Conservation (phyloP, 2,888 invertebrate species). For the Oscheius sp. region DNA sequence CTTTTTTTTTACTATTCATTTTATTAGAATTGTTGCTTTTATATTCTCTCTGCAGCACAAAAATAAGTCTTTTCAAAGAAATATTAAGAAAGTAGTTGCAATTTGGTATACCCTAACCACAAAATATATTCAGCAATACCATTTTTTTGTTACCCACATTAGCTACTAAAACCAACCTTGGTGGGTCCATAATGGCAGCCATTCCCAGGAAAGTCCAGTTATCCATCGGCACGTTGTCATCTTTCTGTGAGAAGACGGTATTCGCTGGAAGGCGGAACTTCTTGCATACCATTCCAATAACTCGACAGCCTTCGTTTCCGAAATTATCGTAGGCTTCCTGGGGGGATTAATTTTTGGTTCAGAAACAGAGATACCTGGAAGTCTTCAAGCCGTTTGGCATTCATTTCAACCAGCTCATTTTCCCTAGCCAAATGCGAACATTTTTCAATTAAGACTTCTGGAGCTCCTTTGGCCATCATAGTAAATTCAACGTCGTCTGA, state of each 20-base stretch:
- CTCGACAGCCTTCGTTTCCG: constrained; percentile 61
- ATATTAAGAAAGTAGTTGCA: too few species aligned
- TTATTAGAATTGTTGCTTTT: not conserved
- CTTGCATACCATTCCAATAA: constrained; percentile 60
- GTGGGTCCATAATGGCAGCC: constrained; percentile 63
- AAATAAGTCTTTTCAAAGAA: too few species aligned
- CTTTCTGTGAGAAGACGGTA: constrained; percentile 47
- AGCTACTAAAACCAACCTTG: constrained; percentile 28
- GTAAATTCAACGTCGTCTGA: constrained; percentile 27
- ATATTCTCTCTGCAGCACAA: not conserved
- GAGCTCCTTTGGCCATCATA: constrained; percentile 62
- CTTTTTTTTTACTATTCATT: not conserved
- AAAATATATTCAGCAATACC: not conserved
- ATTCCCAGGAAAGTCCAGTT: constrained; percentile 56
- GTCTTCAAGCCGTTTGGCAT: constrained; percentile 35
- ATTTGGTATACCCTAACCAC: not conserved
- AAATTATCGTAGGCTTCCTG: constrained; percentile 56
- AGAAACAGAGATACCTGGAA: constrained; percentile 34
- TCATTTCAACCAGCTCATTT: constrained; percentile 31
- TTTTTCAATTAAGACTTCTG: constrained; percentile 55
- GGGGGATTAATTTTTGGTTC: too few species aligned
- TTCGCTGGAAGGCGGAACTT: constrained; percentile 50
- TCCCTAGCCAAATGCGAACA: constrained; percentile 50
- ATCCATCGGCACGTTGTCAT: constrained; percentile 49
- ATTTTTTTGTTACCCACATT: too few species aligned